Evolutionary conservation across 2,113 vertebrate species (phyloP), one percentile per base, ranked within the genome.

Genomic region (Ceyx margarethae): DNA sequence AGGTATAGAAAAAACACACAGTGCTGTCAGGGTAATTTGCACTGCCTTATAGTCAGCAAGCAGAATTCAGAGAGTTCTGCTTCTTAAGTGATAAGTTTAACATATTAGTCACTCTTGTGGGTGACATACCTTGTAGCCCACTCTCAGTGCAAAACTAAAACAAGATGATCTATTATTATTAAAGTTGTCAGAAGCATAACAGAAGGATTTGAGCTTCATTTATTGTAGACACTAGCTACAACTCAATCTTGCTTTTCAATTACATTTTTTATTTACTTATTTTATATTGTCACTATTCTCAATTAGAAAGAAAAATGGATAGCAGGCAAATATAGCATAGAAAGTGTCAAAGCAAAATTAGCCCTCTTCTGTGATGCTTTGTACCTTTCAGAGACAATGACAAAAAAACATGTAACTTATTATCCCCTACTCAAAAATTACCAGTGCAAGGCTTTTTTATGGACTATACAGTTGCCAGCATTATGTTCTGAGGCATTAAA

Each of bases 51-150:
- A 95, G 96, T 96, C 97, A 96, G 96, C 96, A 97, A 97, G 96
- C 94, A 91, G 94, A 95, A 95, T 97, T 97, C 96, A 97, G 96
- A 97, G 94, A 97, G 71, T 96, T 95, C 95, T 97, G 84, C 82
- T 93, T 95, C 96, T 95, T 74, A 96, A 96, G 94, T 96, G 95
- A 97, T 94, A 97, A 96, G 79, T 87, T 85, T 78, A 93, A 91
- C 81, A 84, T 87, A 94, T 95, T 91, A 87, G 81, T 95, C 91
- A 81, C 87, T 95, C 95, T 96, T 90, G 91, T 91, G 87, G 73
- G 83, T 94, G 91, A 94, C 90, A 91, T 92, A 96, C 93, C 95
- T 97, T 96, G 80, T 93, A 97, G 95, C 95, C 94, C 84, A 87
- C 91, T 95, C 81, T 89, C 75, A 73, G 64, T 40, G 74, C 13